Evolutionary conservation across 2,113 vertebrate genomes (phyloP), one percentile per base, ranked within the genome.

Genomic region (Gambusia affinis): DNA sequence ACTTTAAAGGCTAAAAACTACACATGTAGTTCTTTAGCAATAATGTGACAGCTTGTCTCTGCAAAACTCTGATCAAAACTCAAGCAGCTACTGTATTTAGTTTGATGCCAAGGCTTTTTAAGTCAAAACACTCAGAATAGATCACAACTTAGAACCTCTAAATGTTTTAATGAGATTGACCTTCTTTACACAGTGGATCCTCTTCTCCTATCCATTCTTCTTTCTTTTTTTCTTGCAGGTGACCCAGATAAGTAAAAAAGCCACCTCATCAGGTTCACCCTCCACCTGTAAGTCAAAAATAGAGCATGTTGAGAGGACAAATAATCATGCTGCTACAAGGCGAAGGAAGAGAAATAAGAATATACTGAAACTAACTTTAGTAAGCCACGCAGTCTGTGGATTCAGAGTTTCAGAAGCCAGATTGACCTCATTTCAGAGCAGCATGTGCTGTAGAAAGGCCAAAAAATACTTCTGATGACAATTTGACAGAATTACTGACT

Each of bases 241-340:
- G 87, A 89, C 85, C 87, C 78, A 91, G 85, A 91, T 88, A 88
- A 33, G 81, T 60, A 89, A 89, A 54, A 89, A 82, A 71, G 84
- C 81, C 77, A 82, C 79, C 82, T 89, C 89, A 83, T 89, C 87
- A 89, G 73, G 80, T 87, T 83, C 78, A 73, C 77, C 73, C 83
- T 87, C 84, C 85, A 89, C 85, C 85, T 89, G 82, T 80, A 86
- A 85, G 84, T 85, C 82, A 82, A 73, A 88, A 89, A 87, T 86
- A 87, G 87, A 81, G 70, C 80, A 64, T 29, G 69, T 78, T 80
- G 64, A 85, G 67, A 82, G 83, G 75, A 86, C 66, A 78, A 87
- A 84, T 85, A 62, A 42, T 81, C 64, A 3, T 64, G n/a, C 62
- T 44, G 27, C 60, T 75, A 63, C 61, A 69, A 28, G 64, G 17